phyloP scores from a whole-genome alignment of 1,140 invertebrate genomes.

The Drosophila nannoptera region DNA sequence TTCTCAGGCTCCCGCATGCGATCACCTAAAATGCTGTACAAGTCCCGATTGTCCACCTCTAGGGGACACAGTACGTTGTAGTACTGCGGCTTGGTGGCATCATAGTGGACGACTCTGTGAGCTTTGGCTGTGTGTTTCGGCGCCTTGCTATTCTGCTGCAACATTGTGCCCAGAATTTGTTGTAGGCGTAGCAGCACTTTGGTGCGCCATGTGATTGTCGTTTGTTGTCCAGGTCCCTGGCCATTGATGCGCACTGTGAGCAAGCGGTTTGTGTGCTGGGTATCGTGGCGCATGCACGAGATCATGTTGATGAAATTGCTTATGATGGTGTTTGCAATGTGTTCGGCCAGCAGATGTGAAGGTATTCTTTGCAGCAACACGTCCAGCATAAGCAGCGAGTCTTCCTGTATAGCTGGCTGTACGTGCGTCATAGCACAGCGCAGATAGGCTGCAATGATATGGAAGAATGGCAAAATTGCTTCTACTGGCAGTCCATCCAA shows the following conservation, averaged over 20 bases:
- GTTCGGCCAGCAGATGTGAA: slow-evolving; percentile 81
- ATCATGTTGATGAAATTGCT: slow-evolving; percentile 90
- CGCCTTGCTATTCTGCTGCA: slow-evolving; percentile 43
- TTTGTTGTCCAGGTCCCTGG: slow-evolving; percentile 82
- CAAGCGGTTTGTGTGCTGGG: slow-evolving; percentile 82
- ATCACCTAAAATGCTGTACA: slow-evolving; percentile 44
- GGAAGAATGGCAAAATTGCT: slow-evolving; percentile 84
- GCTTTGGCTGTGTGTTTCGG: neutral
- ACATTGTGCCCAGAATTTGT: slow-evolving; percentile 81
- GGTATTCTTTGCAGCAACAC: slow-evolving; percentile 83
- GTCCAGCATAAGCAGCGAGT: slow-evolving; percentile 89
- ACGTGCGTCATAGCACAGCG: slow-evolving; percentile 93
- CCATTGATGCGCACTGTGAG: slow-evolving; percentile 82
- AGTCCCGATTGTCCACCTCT: slow-evolving; percentile 13
- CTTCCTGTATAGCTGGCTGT: slow-evolving; percentile 87
- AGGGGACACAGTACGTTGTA: slow-evolving; percentile 37
- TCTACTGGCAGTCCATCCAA: slow-evolving; percentile 81
- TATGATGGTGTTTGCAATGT: slow-evolving; percentile 84
- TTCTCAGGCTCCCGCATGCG: slow-evolving; percentile 29
- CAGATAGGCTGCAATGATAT: slow-evolving; percentile 87
- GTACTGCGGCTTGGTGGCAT: slow-evolving; percentile 42
- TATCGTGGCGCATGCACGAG: slow-evolving; percentile 83
- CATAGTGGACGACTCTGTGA: slow-evolving; percentile 36
- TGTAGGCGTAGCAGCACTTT: slow-evolving; percentile 85
- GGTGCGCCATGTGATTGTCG: slow-evolving; percentile 86